Percentiles rank a stretch among this genome's conserved stretches.
Conservation (phyloP, 2,797 vertebrate genomes). For the Alfaro cultratus region DNA sequence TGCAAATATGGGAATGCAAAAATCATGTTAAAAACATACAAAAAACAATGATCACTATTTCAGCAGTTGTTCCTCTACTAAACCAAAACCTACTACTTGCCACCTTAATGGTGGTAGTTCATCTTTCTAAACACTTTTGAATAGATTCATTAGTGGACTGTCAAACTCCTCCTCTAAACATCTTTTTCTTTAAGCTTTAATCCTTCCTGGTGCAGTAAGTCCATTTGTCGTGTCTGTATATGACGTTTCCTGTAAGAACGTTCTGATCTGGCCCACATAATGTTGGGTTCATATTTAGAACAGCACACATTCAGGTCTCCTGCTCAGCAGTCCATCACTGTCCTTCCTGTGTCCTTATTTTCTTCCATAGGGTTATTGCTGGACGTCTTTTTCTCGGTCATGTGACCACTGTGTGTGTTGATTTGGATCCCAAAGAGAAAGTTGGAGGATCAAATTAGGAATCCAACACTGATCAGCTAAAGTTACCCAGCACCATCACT, state of each 20-base stretch:
- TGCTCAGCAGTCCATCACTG: conserved; percentile 45
- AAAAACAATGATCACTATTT: not conserved
- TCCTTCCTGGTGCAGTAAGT: not conserved
- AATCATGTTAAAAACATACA: not conserved
- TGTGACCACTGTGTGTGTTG: conserved; percentile 28
- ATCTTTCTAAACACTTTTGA: not conserved
- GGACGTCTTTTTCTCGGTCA: conserved; percentile 27
- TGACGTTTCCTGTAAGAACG: conserved; percentile 17
- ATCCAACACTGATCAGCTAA: conserved; percentile 46
- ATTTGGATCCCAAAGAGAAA: conserved; percentile 35
- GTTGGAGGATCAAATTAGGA: conserved; percentile 41
- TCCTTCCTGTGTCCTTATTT: conserved; percentile 44
- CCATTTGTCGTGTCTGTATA: not conserved
- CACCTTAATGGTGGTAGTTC: not conserved
- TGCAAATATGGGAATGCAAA: not conserved
- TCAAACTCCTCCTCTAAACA: conserved; percentile 1
- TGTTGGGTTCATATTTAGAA: conserved; percentile 54
- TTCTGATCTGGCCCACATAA: conserved; percentile 45
- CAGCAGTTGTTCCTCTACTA: not conserved
- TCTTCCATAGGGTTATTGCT: conserved; percentile 26
- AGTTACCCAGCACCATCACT: conserved; percentile 41
- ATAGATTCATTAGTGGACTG: not conserved
- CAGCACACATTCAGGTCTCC: conserved; percentile 48
- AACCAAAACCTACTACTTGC: not conserved
- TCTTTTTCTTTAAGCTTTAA: not conserved